Base-by-base conservation (phyloP, 2,888 invertebrate genomes). In the Athalia circularis region DNA sequence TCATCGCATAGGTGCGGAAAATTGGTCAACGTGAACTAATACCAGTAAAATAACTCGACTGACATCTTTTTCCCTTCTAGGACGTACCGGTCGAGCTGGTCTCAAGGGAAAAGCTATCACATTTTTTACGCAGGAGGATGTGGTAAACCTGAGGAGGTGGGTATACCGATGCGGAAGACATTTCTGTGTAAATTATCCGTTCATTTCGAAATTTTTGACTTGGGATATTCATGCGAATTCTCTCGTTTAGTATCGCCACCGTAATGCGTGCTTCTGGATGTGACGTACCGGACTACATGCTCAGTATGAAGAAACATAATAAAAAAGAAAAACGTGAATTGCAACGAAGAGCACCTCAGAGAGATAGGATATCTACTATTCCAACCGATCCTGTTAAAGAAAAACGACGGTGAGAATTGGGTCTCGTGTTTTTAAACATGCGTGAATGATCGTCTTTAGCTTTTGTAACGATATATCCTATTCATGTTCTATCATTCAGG, bases 31-130 rank as follows among this genome's bases (percentile, higher is more conserved):
- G 47, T 52, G 11, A 9, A 61, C 9, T 29, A 15, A 61, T 68
- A 48, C 13, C 54, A 47, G 4, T 3, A 29, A 62, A 45, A 45
- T 59, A 29, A 29, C 29, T 29, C 29, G 29, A 29, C 29, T 29
- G 29, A 29, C 2, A 29, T 29, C 29, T 52, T 29, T 8, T 77
- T 78, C 82, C 83, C 91, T 91, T 83, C 90, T 92, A 90, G 97
- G 97, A 45, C 93, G 99, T 74, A 98, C 99, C 0, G 99, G 99
- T 0, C 93, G 99, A 81, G 99, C 99, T 2, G 99, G 99, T 0
- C 93, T 96, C 80, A 93, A 90, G 65, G 99, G 99, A 1, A 94
- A 93, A 86, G 98, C 99, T 0, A 92, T 99, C 65, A 99, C 99
- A 0, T 98, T 97, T 91, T 99, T 98, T 90, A 98, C 99, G 0